Conservation (phyloP, 2,797 vertebrate genomes). For the Poliocrania exsul region DNA sequence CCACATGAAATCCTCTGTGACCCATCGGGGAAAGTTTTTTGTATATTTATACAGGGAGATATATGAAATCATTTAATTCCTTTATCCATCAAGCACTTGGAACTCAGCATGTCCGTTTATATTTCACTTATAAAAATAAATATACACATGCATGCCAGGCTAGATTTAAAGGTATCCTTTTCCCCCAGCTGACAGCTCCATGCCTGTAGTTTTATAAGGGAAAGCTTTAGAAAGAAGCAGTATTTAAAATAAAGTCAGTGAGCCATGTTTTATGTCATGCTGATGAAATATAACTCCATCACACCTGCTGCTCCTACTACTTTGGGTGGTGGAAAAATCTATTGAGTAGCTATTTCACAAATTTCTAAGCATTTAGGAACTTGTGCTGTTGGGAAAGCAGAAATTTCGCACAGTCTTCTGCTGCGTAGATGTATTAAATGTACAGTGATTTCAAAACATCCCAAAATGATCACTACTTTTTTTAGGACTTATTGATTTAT, state of each 20-base stretch:
- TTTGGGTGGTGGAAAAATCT: conserved; percentile 15
- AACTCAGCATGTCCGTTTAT: conserved; percentile 78
- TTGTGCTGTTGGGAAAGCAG: background rate
- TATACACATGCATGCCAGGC: conserved; percentile 72
- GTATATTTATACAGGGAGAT: conserved; percentile 73
- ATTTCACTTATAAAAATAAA: conserved; percentile 77
- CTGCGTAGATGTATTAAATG: background rate
- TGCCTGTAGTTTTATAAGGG: conserved; percentile 66
- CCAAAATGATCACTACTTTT: background rate
- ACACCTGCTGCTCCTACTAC: conserved; percentile 56
- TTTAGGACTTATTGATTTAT: background rate
- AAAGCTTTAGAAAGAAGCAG: conserved; percentile 60
- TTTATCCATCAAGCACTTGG: conserved; percentile 81
- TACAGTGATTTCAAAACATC: background rate
- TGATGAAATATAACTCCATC: conserved; percentile 46
- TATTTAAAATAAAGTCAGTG: conserved; percentile 56
- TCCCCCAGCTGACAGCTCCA: conserved; percentile 53
- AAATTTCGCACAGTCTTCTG: background rate
- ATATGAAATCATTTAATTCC: conserved; percentile 75
- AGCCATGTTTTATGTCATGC: conserved; percentile 26
- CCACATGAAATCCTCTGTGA: conserved; percentile 81
- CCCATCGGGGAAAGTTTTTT: conserved; percentile 78
- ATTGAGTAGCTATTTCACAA: background rate
- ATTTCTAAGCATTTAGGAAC: background rate
- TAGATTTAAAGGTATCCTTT: conserved; percentile 76